Base-by-base conservation (phyloP, 2,888 invertebrate species). In the Volucella inflata region DNA sequence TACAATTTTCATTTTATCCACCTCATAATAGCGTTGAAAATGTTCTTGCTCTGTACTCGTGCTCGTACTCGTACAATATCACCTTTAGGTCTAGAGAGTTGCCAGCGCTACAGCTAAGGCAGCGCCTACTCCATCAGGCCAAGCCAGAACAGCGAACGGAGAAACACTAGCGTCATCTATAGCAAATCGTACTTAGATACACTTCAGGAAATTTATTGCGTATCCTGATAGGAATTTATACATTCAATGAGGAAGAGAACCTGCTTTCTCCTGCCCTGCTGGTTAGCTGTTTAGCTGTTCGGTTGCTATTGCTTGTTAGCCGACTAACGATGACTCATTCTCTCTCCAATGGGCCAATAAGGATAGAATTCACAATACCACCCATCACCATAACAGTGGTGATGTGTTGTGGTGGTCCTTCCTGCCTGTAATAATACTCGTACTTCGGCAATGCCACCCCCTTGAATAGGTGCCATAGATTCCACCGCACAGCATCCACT, bases 1-100 rank as follows among this genome's bases (percentile, higher is more conserved):
- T 71, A 75, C 75, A 80, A 80, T 79, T 84, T 75, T 80, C 84
- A 75, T 84, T 84, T 84, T 84, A 84, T 80, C 71, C 75, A 80
- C 80, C 70, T 84, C 80, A 84, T 80, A 79, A 84, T 84, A 46
- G 75, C 75, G 59, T 51, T 42, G 71, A 46, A 55, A 71, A 67
- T 80, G 53, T 59, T 67, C 36, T 42, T 11, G 30, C 53, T 44
- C n/a, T 44, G 30, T 57, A 11, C n/a, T 46, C 46, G 44, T 16
- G 48, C 40, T 48, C 40, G 21, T n/a, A 21, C 67, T 53, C 21
- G 12, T 11, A 30, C 71, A 60, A 10, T 14, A 14, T 40, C 65
- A 40, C 40, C 17, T 30, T 30, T 30, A 30, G 30, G 30, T 30
- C 30, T 30, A 30, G 30, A 30, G 30, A 30, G 6, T 30, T 6